Evolutionary conservation across 2,113 vertebrate species (phyloP), one percentile per base, ranked within the genome.

Genomic region (Benthochromis sp.): DNA sequence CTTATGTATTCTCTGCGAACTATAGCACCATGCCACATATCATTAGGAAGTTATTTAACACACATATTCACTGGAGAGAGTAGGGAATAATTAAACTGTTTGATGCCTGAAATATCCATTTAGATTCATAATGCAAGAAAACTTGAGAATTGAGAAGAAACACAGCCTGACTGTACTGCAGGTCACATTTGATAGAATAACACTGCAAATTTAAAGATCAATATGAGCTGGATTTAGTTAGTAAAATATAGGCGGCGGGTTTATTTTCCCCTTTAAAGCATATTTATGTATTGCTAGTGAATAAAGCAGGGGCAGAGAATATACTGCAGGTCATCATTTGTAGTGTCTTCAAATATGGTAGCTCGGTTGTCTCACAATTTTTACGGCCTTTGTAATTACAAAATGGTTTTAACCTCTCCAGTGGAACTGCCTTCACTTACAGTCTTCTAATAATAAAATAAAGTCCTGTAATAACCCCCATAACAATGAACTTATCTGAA

Each of bases 71-170:
- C 81, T 78, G 84, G 69, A 84, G 89, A 92, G 84, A 84, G 88
- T 31, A 66, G 82, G 50, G 79, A 88, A 91, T 93, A 93, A 94
- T 94, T 90, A 92, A 83, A 81, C 19, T 24, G 86, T 92, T 90
- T 93, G 91, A 94, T 88, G 90, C 91, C 88, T 90, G 83, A 91
- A 93, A 93, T 93, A 91, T 81, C 81, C 79, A 55, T 89, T 93
- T 89, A 69, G 52, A 89, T 78, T 78, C 45, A 78, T 88, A 88
- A 92, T 81, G 85, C 69, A 47, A 69, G 83, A 59, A 89, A 90
- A 92, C 78, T 61, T 61, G 83, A 43, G 82, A 80, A n/a, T 19
- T 7, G 36, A 73, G 82, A 53, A 55, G 40, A 84, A 86, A 85
- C 36, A 7, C 31, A 29, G 9, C 53, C 2, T 16, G 55, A 52